Conservation (phyloP, 2,797 vertebrate species). For the Gambelia wislizenii region DNA sequence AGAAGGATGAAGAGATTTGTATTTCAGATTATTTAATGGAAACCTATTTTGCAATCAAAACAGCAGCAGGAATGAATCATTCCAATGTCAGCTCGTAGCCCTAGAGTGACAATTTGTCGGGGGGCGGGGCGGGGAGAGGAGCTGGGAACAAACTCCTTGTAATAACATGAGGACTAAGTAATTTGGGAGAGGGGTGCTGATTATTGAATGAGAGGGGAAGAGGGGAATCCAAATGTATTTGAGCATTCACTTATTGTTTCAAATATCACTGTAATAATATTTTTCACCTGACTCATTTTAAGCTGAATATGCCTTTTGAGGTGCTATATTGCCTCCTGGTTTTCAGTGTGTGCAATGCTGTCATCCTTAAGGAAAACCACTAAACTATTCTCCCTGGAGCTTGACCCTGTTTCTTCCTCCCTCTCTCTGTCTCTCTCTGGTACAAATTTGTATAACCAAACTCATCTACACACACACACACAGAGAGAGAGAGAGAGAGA, state of each 20-base stretch:
- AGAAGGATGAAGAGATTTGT: slow-evolving; percentile 7
- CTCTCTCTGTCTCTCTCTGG: not conserved
- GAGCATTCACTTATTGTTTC: not conserved
- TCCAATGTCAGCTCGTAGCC: not conserved
- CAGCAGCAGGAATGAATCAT: not conserved
- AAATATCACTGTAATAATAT: not conserved
- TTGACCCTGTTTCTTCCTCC: not conserved
- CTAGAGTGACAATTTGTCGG: not conserved
- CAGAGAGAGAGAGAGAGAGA: no score
- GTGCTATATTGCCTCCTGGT: no score
- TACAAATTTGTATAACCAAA: not conserved
- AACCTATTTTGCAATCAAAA: slow-evolving; percentile 13
- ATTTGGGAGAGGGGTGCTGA: not conserved
- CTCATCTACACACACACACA: no score
- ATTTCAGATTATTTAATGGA: slow-evolving; percentile 17
- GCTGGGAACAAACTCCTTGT: not conserved
- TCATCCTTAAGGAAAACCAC: not conserved
- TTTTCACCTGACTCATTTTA: not conserved
- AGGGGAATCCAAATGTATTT: not conserved
- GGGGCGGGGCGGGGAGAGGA: no score
- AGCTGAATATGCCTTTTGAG: not conserved
- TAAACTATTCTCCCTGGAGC: not conserved
- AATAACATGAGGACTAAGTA: not conserved
- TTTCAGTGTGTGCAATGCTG: not conserved
- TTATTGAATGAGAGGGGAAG: not conserved